Conservation (phyloP, 2,888 invertebrate genomes). For the Agapostemon virescens region DNA sequence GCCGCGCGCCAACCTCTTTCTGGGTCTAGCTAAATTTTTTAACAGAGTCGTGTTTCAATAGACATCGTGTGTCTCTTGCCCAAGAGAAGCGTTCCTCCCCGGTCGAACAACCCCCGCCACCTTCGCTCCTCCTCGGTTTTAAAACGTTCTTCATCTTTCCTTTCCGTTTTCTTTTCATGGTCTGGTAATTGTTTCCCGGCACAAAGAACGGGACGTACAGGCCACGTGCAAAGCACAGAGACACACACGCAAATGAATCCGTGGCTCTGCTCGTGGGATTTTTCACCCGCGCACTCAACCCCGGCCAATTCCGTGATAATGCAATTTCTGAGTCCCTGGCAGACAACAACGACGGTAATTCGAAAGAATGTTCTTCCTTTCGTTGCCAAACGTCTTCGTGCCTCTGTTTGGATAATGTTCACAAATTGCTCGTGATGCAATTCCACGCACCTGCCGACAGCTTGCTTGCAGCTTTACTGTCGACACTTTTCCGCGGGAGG, state of each 20-base stretch:
- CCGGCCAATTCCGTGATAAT: constrained; percentile 53
- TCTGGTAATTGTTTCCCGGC: constrained; percentile 34
- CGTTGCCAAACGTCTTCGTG: constrained; percentile 64
- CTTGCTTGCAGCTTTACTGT: constrained; percentile 40
- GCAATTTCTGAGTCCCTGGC: constrained; percentile 52
- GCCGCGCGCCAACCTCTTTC: constrained; percentile 40
- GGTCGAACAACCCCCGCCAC: neutral
- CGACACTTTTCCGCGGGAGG: constrained; percentile 35
- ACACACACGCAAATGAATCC: constrained; percentile 40
- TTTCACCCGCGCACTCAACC: neutral
- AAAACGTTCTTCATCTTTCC: neutral
- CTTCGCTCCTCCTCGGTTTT: neutral
- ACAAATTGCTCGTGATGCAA: constrained; percentile 67
- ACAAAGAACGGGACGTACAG: neutral
- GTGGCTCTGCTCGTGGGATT: constrained; percentile 4
- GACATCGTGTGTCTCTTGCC: constrained; percentile 25
- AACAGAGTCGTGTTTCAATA: constrained; percentile 49
- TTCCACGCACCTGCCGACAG: constrained; percentile 64
- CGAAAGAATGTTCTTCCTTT: constrained; percentile 57
- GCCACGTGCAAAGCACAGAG: neutral
- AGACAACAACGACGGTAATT: constrained; percentile 56
- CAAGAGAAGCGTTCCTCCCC: neutral
- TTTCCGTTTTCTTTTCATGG: neutral
- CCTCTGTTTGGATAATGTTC: constrained; percentile 65
- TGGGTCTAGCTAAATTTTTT: constrained; percentile 49